phyloP scores from a whole-genome alignment of 2,888 invertebrate species.

The Spodoptera littoralis region DNA sequence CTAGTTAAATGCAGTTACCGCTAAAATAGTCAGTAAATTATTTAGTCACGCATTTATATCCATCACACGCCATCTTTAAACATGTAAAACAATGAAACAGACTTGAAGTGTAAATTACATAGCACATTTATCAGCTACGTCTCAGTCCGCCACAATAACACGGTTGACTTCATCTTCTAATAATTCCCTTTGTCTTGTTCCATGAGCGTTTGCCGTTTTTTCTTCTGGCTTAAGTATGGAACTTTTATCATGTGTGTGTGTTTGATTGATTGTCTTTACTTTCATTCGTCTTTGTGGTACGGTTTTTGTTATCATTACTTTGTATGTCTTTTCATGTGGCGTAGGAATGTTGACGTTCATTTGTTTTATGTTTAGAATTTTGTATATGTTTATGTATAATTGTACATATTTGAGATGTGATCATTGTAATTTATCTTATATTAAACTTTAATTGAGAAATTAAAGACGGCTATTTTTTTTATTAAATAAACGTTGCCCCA shows the following conservation, averaged over 20 bases:
- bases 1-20: constrained; percentile 16
- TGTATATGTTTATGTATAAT: too few relatives aligned
- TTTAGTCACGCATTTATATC: constrained; percentile 55
- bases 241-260: constrained; percentile 5
- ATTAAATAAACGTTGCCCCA: too few relatives aligned
- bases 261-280: too few relatives aligned
- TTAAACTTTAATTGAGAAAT: too few relatives aligned
- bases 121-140: constrained; percentile 81
- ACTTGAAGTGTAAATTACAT: constrained; percentile 84
- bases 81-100: constrained; percentile 67
- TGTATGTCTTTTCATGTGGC: too few relatives aligned
- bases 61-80: constrained; percentile 55
- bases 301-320: too few relatives aligned
- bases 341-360: too few relatives aligned
- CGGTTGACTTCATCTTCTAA: constrained; percentile 88
- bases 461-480: too few relatives aligned
- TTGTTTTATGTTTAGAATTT: too few relatives aligned
- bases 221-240: constrained; percentile 62
- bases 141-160: constrained; percentile 83
- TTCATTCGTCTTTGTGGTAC: too few relatives aligned
- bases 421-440: too few relatives aligned
- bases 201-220: constrained; percentile 77
- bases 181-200: constrained; percentile 87
- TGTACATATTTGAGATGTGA: too few relatives aligned
- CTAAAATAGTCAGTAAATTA: constrained; percentile 51